Base-by-base conservation (phyloP, 2,888 invertebrate genomes). In the Neelides folsomi region DNA sequence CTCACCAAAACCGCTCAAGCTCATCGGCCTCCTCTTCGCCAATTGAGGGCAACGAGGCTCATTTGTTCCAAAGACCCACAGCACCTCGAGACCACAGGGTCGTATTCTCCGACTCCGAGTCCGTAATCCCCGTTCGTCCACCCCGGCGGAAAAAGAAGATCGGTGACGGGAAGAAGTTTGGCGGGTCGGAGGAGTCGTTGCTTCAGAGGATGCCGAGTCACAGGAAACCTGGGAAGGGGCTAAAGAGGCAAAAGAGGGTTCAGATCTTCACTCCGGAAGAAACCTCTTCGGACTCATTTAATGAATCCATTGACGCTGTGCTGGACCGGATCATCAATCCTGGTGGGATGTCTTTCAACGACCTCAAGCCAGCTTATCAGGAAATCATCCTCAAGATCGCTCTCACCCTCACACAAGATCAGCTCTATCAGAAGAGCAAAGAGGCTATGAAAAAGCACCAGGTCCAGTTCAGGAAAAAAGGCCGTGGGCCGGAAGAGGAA, bases 301-400 rank as follows among this genome's bases (percentile, higher is more conserved):
- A 56, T 43, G 60, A 59, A 7, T 59, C 64, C 1, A 58, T 65
- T 45, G 65, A 65, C 42, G 60, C 63, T 48, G 63, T 68, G 1
- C 75, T 90, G 47, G 84, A 82, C 66, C 84, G 85, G 67, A 89
- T 90, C 68, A 86, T 90, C 65, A 86, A 88, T 71, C 82, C 87
- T 36, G 86, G 89, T 69, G 89, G 89, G 54, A 89, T 89, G 88
- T 87, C 87, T 51, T 89, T 88, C 71, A 89, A 89, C 72, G 88
- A 89, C 67, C 75, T 90, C 55, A 88, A 88, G 70, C 89, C 89
- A 41, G 83, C 89, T 57, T 89, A 90, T 69, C 87, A 89, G 70
- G 89, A 89, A 71, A 86, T 90, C 68, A 73, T 90, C 45, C 71
- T 89, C 37, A 89, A 89, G 71, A 72, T 90, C 58, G 86, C 89